These are phyloP conservation scores for Cheilosia pagana DNA, from an alignment of 2,888 invertebrate species.

Conservation along the genomic window DNA sequence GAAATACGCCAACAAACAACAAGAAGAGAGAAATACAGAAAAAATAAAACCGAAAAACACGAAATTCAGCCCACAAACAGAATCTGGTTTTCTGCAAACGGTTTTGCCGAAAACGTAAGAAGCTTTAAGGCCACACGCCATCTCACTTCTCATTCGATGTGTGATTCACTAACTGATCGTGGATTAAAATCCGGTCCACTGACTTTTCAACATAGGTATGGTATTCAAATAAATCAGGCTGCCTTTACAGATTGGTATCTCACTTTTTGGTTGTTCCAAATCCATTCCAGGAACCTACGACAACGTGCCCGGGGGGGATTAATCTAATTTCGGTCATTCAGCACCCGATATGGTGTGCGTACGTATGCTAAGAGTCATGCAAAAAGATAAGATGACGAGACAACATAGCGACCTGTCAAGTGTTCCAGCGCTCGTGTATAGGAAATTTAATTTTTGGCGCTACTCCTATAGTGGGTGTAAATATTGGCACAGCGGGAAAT, in stretches of 20 bases:
- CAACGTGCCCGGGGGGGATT: slow-evolving; percentile 5
- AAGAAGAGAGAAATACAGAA: background rate
- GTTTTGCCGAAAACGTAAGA: slow-evolving; percentile 15
- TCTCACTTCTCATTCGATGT: slow-evolving; percentile 1
- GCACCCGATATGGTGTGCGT: background rate
- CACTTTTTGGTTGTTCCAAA: background rate
- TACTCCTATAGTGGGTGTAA: slow-evolving; percentile 19
- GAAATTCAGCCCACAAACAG: background rate
- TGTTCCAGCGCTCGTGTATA: slow-evolving; percentile 4
- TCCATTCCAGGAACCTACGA: slow-evolving; percentile 25
- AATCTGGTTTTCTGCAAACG: slow-evolving; percentile 31
- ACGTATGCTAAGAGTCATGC: slow-evolving; percentile 10
- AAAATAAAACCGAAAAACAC: background rate
- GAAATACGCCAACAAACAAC: too few relatives aligned
- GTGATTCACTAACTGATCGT: slow-evolving; percentile 11
- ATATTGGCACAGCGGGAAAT: slow-evolving; percentile 21
- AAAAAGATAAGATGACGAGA: slow-evolving; percentile 35
- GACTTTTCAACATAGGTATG: slow-evolving; percentile 8
- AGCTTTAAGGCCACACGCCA: slow-evolving; percentile 45
- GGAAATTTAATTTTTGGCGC: slow-evolving; percentile 1
- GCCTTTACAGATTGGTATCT: background rate
- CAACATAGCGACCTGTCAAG: slow-evolving; percentile 35
- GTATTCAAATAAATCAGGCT: slow-evolving; percentile 48
- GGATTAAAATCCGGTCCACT: slow-evolving; percentile 50
- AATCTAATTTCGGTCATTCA: slow-evolving; percentile 11